These are phyloP conservation scores for Drosophila borborema DNA, from an alignment of 2,888 invertebrate species.

Conservation along the genomic window DNA sequence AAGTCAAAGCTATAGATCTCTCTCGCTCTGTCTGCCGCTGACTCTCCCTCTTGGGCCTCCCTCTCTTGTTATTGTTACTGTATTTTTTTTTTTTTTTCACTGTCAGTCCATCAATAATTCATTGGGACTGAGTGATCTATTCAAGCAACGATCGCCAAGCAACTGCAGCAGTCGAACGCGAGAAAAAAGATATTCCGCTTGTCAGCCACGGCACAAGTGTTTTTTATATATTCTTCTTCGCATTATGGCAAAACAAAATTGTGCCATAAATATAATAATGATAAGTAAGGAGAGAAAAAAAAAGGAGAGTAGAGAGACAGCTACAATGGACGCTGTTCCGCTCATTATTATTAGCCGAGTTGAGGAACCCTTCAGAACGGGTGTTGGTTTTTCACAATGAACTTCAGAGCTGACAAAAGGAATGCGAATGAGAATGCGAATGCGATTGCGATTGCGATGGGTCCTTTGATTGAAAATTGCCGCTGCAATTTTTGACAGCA, in stretches of 20 bases:
- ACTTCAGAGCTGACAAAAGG: constrained; percentile 49
- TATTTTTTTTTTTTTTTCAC: constrained; percentile 31
- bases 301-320: constrained; percentile 1
- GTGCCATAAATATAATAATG: constrained; percentile 79
- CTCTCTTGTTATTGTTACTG: constrained; percentile 5
- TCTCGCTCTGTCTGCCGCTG: neutral
- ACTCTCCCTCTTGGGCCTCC: neutral
- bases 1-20: constrained; percentile 57
- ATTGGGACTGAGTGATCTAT: constrained; percentile 74
- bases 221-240: constrained; percentile 33
- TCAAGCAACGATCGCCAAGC: constrained; percentile 47
- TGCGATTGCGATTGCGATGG: constrained; percentile 24
- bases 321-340: constrained; percentile 61
- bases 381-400: constrained; percentile 74
- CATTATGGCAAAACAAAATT: constrained; percentile 66
- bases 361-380: constrained; percentile 73
- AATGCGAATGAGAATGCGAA: constrained; percentile 40
- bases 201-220: constrained; percentile 73
- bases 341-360: constrained; percentile 59
- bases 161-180: constrained; percentile 55
- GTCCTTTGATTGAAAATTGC: constrained; percentile 82
- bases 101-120: constrained; percentile 74
- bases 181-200: constrained; percentile 80
- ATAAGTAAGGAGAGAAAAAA: constrained; percentile 40
- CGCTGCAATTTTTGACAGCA: constrained; percentile 78